Evolutionary conservation across 2,888 invertebrate species (phyloP).

Genomic region (Drosophila emarginata): DNA sequence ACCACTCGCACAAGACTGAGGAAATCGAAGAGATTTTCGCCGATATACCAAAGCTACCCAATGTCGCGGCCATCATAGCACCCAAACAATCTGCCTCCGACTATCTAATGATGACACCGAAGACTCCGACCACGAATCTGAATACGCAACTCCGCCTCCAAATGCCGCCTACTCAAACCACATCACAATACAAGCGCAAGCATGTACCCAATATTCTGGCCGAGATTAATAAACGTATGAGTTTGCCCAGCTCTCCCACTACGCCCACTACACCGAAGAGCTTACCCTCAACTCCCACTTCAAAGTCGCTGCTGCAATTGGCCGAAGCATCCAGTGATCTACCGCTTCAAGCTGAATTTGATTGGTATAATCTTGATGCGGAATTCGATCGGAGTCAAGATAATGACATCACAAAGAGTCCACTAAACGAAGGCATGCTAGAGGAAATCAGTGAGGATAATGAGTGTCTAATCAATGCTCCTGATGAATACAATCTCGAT

Average conservation of each 20-base stretch:
- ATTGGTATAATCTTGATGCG: conserved; percentile 82
- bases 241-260: conserved; percentile 69
- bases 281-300: conserved; percentile 46
- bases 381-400: conserved; percentile 78
- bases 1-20: conserved; percentile 79
- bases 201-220: conserved; percentile 80
- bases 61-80: conserved; percentile 89
- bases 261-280: conserved; percentile 63
- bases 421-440: conserved; percentile 53
- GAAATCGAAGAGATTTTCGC: conserved; percentile 82
- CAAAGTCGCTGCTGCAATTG: conserved; percentile 50
- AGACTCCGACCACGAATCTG: conserved; percentile 7
- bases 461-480: conserved; percentile 62
- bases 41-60: conserved; percentile 89
- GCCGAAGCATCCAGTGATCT: conserved; percentile 59
- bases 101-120: conserved; percentile 53
- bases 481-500: conserved; percentile 82
- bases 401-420: conserved; percentile 51
- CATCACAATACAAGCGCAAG: conserved; percentile 76
- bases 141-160: conserved; percentile 50
- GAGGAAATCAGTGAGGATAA: conserved; percentile 76
- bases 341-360: conserved; percentile 81
- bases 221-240: conserved; percentile 81
- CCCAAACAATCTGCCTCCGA: conserved; percentile 83
- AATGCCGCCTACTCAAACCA: conserved; percentile 29